Evolutionary conservation across 2,113 vertebrate species (phyloP), one percentile per base, ranked within the genome.

Genomic region (Tautogolabrus adspersus): DNA sequence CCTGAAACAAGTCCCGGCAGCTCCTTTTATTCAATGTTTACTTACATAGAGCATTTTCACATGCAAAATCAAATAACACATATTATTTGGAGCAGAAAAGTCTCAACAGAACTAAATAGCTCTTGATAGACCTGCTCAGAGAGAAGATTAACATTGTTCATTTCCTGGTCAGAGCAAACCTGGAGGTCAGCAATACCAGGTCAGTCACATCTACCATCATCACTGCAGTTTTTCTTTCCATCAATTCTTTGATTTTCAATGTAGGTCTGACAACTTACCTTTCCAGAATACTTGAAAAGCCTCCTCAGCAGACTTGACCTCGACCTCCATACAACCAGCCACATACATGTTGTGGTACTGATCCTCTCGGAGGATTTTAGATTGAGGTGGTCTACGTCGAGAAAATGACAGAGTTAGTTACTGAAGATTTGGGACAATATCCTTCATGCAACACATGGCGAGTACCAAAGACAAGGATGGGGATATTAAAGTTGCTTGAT

Each of bases 291-390:
- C 96, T 87, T 98, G 97, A 87, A 99, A 98, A 3, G 97, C 97
- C 88, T 99, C 97, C 75, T 98, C 97, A 0, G 96, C 96, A 21
- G 97, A 97, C 83, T 99, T 99, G 34, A 99, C 98, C 87, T 99
- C 98, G 0, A 99, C 93, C 56, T 98, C 97, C 0, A 97, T 96
- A 84, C 97, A 98, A 1, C 98, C 97, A 0, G 95, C 93, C 61
- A 99, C 96, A 2, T 99, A 99, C 97, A 99, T 99, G 85, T 98
- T 99, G 92, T 98, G 98, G 76, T 97, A 97, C 90, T 97, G 96
- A 87, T 99, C 98, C 90, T 99, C 98, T 22, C 97, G 93, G 8
- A 99, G 96, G 37, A 93, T 90, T 93, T 94, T 99, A 75, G 98
- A 99, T 13, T 99, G 98, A 6, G 97, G 97, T 8, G 95, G 95